Base-by-base conservation (phyloP, 2,113 vertebrate genomes). In the Chroicocephalus ridibundus region DNA sequence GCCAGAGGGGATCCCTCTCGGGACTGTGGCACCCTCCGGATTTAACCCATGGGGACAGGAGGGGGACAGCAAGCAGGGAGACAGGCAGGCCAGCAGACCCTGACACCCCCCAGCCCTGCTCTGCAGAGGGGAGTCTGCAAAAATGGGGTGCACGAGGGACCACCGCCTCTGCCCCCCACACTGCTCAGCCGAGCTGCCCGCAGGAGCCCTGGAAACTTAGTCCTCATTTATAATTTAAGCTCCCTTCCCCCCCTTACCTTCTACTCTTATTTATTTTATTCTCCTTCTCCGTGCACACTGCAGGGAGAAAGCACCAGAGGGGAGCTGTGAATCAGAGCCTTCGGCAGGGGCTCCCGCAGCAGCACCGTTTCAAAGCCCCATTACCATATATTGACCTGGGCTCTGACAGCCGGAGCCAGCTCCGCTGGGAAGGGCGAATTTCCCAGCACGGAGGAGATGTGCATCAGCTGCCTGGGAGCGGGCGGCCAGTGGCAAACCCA, bases 351-450 rank as follows among this genome's bases (percentile, higher is more conserved):
- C 93, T 96, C 97, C 95, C 68, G 25, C 90, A 72, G 94, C 97
- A 94, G 87, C 70, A 16, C 62, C 16, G 34, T 74, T 97, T 90
- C 97, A 96, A 95, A 98, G 93, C 80, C 83, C 91, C 88, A 96
- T 98, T 97, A 97, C 78, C 97, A 97, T 97, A 93, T 97, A 97
- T 97, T 96, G 97, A 97, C 96, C 97, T 24, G 2, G 34, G 86
- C 85, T 96, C 95, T 95, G 97, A 97, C 96, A 98, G 96, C 92
- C 51, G 2, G 71, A 95, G 85, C 96, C 87, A 87, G 94, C 85
- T 92, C 96, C 22, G 1, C 93, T 58, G 88, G 94, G 92, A 92
- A 87, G 58, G 74, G 62, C 22, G 74, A 60, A 80, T 93, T 97
- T 97, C 96, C 95, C 96, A 95, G 92, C 51, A 57, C 68, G 2